Percentiles rank a stretch among this genome's conserved stretches.
Conservation (phyloP, 2,888 invertebrate genomes). For the Eristalis pertinax region DNA sequence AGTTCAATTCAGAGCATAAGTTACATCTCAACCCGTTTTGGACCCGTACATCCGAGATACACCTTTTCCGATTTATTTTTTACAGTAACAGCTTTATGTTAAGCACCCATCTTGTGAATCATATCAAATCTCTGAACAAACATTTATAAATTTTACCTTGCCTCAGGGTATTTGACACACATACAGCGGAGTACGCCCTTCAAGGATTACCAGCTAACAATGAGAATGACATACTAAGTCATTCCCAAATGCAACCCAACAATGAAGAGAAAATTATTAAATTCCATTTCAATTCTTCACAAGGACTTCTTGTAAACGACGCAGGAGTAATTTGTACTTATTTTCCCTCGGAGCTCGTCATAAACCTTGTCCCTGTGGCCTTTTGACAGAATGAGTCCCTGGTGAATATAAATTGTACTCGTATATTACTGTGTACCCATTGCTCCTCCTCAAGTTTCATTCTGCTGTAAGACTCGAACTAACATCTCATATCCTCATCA, state of each 20-base stretch:
- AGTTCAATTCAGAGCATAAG: neutral
- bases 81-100: neutral
- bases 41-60: neutral
- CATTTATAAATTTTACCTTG: conserved; percentile 4
- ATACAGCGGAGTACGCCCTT: neutral
- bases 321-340: conserved; percentile 23
- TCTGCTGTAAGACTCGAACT: neutral
- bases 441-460: neutral
- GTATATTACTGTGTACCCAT: neutral
- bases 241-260: conserved; percentile 34
- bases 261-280: conserved; percentile 12
- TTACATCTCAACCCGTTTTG: neutral
- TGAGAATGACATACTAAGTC: neutral
- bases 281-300: conserved; percentile 15
- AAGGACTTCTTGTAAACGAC: conserved; percentile 1
- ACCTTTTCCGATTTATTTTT: neutral
- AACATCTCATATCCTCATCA: neutral
- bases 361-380: conserved; percentile 12
- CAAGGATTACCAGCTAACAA: neutral
- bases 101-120: neutral
- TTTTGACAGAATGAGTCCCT: conserved; percentile 23
- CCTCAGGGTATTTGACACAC: neutral
- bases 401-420: conserved; percentile 13
- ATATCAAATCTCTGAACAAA: conserved; percentile 3
- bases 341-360: conserved; percentile 21